Evolutionary conservation across 2,888 invertebrate genomes (phyloP), one percentile per base, ranked within the genome.

Genomic region (Drosophila algonquin): DNA sequence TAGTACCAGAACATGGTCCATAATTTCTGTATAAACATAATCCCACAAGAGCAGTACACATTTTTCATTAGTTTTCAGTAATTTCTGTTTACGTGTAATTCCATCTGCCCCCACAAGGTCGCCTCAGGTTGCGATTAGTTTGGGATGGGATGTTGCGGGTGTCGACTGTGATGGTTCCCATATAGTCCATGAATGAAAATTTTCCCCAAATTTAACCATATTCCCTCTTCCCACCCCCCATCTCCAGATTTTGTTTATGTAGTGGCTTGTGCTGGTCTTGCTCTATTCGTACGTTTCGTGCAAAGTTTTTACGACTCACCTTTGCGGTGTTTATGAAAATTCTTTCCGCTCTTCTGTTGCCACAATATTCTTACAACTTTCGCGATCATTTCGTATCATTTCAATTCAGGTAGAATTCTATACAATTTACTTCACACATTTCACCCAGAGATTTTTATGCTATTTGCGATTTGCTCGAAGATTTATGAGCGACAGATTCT

Each of bases 31-130:
- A 53, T 51, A 63, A 64, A 73, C 80, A 63, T 46, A 45, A 51
- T 35, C 32, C 9, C 10, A 1, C 10, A 18, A 50, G 16, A 70
- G 18, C 40, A 9, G 40, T n/a, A 8, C 46, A 63, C 52, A 47
- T 16, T 56, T 51, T 54, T 56, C 32, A 30, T 44, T 51, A 32
- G 54, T 70, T 51, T 18, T 56, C 32, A 30, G 40, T 53, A 27
- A 57, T 70, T 51, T 18, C 32, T 60, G 74, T 68, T 70, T 59
- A 77, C 52, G 59, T 78, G 86, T 84, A 84, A 86, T 65, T 76
- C 69, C 78, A 87, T 74, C 78, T 75, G 76, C 55, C 69, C 32
- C 55, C 21, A 27, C 87, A 89, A 86, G 86, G 86, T 74, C 81
- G 61, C 27, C 18, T 8, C 54, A 5, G 44, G 58, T 57, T 57